Percentiles rank a stretch among this genome's conserved stretches.
Evolutionary conservation across 2,888 invertebrate genomes (phyloP).

Genomic region (Tipula helvola): DNA sequence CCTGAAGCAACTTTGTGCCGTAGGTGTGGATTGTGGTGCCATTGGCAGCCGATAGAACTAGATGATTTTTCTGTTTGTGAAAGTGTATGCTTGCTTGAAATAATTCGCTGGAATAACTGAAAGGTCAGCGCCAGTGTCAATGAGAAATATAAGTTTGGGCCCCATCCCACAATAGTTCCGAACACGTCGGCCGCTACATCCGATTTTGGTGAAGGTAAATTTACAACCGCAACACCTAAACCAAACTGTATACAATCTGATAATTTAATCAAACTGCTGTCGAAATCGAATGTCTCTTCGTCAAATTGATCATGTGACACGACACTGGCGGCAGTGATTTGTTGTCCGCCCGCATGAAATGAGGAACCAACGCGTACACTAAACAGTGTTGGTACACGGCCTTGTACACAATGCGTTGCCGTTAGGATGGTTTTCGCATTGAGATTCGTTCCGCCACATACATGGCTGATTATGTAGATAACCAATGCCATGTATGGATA

Average conservation of each 20-base stretch:
- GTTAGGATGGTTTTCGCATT: conserved; percentile 28
- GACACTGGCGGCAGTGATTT: neutral
- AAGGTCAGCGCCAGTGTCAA: too few species aligned
- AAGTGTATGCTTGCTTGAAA: too few species aligned
- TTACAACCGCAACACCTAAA: neutral
- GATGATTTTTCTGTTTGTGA: too few species aligned
- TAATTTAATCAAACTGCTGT: neutral
- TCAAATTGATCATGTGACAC: neutral
- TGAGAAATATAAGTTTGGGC: too few species aligned
- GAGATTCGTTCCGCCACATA: conserved; percentile 28
- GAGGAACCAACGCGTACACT: neutral
- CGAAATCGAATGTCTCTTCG: neutral
- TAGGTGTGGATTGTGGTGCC: too few species aligned
- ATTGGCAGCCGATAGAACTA: too few species aligned
- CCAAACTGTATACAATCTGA: neutral
- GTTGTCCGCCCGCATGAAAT: neutral
- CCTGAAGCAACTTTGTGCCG: too few species aligned
- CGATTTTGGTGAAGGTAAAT: neutral
- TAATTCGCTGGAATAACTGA: too few species aligned
- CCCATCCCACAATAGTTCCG: neutral
- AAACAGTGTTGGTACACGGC: neutral
- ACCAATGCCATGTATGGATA: conserved; percentile 31
- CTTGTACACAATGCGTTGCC: conserved; percentile 28
- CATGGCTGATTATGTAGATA: conserved; percentile 20
- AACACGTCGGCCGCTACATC: neutral